Conservation (phyloP, 2,888 invertebrate species). For the Pristionchus mayeri region DNA sequence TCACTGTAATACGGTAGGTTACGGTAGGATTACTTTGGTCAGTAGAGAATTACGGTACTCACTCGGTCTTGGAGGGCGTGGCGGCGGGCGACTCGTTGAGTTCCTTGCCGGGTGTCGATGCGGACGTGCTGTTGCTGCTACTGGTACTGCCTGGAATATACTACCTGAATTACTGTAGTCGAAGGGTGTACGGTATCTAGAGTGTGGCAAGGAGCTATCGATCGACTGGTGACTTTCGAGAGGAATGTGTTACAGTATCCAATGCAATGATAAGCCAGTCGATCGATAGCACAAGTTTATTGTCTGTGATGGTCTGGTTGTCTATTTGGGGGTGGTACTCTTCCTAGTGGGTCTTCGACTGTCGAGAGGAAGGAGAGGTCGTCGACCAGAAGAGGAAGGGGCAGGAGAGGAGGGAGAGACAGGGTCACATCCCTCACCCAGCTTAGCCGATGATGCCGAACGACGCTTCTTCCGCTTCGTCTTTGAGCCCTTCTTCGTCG, state of each 20-base stretch:
- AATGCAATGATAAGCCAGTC: background rate
- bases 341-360: no score
- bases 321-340: no score
- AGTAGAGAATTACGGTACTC: background rate
- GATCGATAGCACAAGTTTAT: no score
- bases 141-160: conserved; percentile 3
- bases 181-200: no score
- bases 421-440: background rate
- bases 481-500: background rate
- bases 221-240: no score
- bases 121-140: background rate
- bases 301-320: no score
- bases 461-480: conserved; percentile 32
- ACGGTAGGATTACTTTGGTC: background rate
- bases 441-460: background rate
- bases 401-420: no score
- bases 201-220: no score
- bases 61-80: conserved; percentile 11
- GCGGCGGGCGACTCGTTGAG: background rate
- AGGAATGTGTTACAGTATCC: background rate
- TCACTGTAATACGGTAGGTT: background rate
- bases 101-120: conserved; percentile 9
- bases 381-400: no score
- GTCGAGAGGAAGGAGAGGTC: no score
- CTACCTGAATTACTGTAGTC: no score